Base-by-base conservation (phyloP, 1,140 invertebrate genomes). In the Drosophila nigrodunni region DNA sequence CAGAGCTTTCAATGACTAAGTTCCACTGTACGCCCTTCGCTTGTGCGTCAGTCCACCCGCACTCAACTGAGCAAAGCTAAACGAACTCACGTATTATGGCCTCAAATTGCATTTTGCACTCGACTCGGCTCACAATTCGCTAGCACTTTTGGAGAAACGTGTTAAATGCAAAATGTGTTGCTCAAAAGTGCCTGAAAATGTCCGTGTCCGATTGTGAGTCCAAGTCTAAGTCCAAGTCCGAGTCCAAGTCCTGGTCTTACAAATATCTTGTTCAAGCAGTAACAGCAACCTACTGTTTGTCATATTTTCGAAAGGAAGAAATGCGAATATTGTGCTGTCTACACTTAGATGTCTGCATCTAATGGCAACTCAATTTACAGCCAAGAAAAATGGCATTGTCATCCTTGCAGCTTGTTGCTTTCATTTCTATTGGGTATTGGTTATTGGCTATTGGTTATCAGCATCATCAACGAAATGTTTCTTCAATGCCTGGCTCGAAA, bases 51-150 rank as follows among this genome's bases (percentile, higher is more conserved):
- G 43, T 54, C 62, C 47, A 54, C 68, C 62, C 81, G 70, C 80
- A 61, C 64, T 61, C 57, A 66, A 73, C 39, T 62, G 59, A 55
- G 49, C 49, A 65, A 72, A 85, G 74, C 77, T 85, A 85, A 85
- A 85, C 81, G 81, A 85, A 85, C 81, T 85, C 81, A 85, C 81
- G 81, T 85, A 80, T 62, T 69, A 68, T 62, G 77, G 69, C 66
- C 74, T 71, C 66, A 80, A 85, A 85, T 85, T 85, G 81, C 81
- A 85, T 85, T 85, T 85, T 65, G 81, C 81, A 85, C 81, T 85
- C 81, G 81, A 85, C 73, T 74, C 81, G 81, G 62, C 68, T 75
- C 81, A 83, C 81, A 83, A 83, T 85, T 80, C 62, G 54, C 58
- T 44, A 43, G 70, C 70, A 66, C 62, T 73, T 73, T 60, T 41